These are phyloP conservation scores for Caradrina clavipalpis DNA, from an alignment of 2,888 invertebrate genomes.

Conservation along the genomic window DNA sequence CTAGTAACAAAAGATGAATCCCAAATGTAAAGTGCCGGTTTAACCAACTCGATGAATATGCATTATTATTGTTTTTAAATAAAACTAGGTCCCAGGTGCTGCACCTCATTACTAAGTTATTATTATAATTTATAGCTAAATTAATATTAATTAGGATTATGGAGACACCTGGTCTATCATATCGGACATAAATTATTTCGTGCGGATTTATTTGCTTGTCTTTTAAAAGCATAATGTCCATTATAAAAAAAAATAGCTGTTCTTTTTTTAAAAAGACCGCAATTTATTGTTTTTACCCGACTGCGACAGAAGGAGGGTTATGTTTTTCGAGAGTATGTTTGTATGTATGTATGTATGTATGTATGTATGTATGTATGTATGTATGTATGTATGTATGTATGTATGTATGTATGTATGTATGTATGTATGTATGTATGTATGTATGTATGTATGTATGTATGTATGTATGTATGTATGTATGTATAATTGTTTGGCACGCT, in stretches of 20 bases:
- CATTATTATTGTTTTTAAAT: constrained; percentile 1
- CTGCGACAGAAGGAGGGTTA: no score
- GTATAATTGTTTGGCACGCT: no score
- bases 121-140: constrained; percentile 3
- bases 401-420: no score
- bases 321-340: no score
- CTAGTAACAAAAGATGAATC: background rate
- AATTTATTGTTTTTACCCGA: background rate
- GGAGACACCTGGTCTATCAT: constrained; percentile 19
- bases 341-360: no score
- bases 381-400: no score
- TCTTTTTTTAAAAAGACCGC: background rate
- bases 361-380: no score
- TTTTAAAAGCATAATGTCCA: background rate
- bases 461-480: no score
- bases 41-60: constrained; percentile 1
- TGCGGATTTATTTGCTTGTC: background rate
- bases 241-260: constrained; percentile 3
- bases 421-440: no score
- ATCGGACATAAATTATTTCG: background rate
- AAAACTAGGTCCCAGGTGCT: constrained; percentile 6
- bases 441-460: no score
- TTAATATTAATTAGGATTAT: constrained; percentile 14
- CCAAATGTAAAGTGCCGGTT: background rate
- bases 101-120: background rate